Evolutionary conservation across 2,113 vertebrate genomes (phyloP), one percentile per base, ranked within the genome.

Genomic region (Carassius carassius): DNA sequence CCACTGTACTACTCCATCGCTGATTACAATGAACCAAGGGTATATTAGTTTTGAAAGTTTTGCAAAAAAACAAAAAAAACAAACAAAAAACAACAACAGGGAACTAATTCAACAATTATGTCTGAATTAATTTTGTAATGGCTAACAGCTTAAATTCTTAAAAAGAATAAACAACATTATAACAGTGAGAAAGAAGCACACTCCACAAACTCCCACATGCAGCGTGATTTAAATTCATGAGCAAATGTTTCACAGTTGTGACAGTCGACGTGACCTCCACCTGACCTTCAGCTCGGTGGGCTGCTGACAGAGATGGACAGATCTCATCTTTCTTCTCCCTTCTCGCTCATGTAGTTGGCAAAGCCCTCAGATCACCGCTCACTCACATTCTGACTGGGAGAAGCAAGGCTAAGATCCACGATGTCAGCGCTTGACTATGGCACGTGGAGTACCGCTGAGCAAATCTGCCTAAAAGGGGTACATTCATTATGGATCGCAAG

Each of bases 271-370:
- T 83, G 60, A 86, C 85, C 81, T 76, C 81, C 75, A 49, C 63
- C 35, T 87, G 84, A 79, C 88, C 84, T 83, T 84, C 32, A 86
- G 56, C 29, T 84, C 47, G 3, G 49, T 63, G 80, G 25, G 65
- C 14, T 56, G 60, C 69, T 83, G 77, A 81, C 76, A 72, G 49
- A 56, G 58, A 75, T 54, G 70, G 78, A 70, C 41, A 81, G 58
- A 35, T 77, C 62, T 80, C 35, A 58, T 67, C 67, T 54, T 67
- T 81, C 77, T 73, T 56, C 56, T 14, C 62, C 84, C 56, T 54
- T 81, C 29, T 62, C 44, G 9, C 54, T 77, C 37, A 32, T 49
- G 65, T 86, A 72, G 32, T 73, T 78, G 60, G 51, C 69, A 72
- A 56, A 84, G 54, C 78, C 51, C n/a, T 29, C 49, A 69, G 11